phyloP scores from a whole-genome alignment of 1,140 invertebrate genomes.

The Augochlora pura region DNA sequence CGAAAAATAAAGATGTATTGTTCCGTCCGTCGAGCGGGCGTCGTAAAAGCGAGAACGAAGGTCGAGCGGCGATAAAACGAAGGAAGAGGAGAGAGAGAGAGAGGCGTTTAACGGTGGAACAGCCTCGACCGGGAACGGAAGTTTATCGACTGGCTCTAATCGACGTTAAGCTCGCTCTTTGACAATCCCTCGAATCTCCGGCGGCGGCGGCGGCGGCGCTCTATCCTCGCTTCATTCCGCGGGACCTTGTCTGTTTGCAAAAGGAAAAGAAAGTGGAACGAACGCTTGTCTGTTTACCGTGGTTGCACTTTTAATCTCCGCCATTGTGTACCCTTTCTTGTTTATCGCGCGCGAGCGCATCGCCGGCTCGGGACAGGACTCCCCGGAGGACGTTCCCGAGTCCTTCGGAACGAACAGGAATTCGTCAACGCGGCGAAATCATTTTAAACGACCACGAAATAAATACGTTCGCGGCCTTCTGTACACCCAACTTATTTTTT shows the following conservation, averaged over 20 bases:
- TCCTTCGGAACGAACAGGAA: not conserved
- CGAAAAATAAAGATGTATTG: not conserved
- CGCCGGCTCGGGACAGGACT: not conserved
- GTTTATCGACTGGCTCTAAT: slow-evolving; percentile 26
- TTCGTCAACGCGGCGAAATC: slow-evolving; percentile 2
- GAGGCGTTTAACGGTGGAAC: not conserved
- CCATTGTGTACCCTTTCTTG: slow-evolving; percentile 18
- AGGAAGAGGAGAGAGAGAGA: not conserved
- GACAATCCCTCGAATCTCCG: not conserved
- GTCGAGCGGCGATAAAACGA: not conserved
- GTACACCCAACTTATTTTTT: too few relatives aligned
- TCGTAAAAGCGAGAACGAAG: not conserved
- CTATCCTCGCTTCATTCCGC: not conserved
- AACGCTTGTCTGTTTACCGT: slow-evolving; percentile 1
- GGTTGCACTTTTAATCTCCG: slow-evolving; percentile 42
- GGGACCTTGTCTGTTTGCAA: not conserved
- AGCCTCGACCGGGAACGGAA: not conserved
- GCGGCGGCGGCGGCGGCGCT: not conserved
- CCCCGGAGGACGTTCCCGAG: not conserved
- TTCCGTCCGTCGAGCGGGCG: not conserved
- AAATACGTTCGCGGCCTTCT: too few relatives aligned
- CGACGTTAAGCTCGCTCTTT: slow-evolving; percentile 7
- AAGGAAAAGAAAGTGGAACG: not conserved
- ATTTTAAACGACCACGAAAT: slow-evolving; percentile 1
- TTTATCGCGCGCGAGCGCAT: slow-evolving; percentile 13